Evolutionary conservation across 2,113 vertebrate genomes (phyloP).

Genomic region (Oophaga pumilio): DNA sequence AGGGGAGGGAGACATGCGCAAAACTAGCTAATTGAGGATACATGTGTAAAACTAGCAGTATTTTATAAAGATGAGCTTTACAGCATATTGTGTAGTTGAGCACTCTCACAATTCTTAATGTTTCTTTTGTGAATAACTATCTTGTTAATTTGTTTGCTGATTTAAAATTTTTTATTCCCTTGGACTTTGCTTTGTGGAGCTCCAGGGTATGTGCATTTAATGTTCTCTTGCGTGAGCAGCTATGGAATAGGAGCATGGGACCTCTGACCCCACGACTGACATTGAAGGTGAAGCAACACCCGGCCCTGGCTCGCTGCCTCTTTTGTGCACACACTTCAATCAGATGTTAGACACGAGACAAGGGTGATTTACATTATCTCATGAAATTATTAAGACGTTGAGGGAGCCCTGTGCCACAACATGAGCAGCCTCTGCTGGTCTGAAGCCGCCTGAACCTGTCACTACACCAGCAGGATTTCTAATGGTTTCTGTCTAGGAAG

Average conservation of each 20-base stretch:
- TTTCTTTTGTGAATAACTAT: too few species aligned
- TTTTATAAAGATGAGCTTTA: too few species aligned
- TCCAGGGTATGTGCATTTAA: background rate
- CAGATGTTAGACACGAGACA: conserved; percentile 26
- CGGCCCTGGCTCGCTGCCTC: background rate
- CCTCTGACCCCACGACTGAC: background rate
- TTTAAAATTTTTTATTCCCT: background rate
- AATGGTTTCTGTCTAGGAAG: background rate
- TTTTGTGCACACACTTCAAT: conserved; percentile 17
- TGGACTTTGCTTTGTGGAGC: background rate
- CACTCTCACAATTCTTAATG: too few species aligned
- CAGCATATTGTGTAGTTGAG: too few species aligned
- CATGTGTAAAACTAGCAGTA: too few species aligned
- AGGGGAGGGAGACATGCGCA: too few species aligned
- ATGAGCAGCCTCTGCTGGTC: conserved; percentile 50
- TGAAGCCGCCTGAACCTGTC: background rate
- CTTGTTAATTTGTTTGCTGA: too few species aligned
- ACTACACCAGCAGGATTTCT: background rate
- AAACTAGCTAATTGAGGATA: too few species aligned
- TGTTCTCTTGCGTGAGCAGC: background rate
- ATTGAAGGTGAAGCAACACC: background rate
- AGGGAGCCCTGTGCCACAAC: background rate
- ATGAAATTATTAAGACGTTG: conserved; percentile 1
- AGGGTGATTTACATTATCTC: conserved; percentile 11
- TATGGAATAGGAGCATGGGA: background rate